Conservation (phyloP, 1,140 invertebrate species). For the Riptortus pedestris region DNA sequence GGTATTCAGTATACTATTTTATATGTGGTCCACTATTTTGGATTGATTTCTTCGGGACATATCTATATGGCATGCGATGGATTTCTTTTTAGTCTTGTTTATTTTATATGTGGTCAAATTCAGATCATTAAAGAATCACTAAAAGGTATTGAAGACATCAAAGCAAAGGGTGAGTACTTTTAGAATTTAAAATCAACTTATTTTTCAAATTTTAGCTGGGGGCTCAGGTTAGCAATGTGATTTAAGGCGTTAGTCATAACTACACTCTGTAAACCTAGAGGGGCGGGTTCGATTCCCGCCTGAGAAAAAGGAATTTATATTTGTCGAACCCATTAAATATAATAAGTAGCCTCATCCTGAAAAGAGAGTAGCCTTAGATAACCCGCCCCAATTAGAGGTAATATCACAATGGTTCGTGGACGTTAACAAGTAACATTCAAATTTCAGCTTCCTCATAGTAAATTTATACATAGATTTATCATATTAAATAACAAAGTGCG, state of each 20-base stretch:
- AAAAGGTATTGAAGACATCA: not conserved
- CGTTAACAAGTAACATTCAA: too few relatives aligned
- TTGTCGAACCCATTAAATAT: not conserved
- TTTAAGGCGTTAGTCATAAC: not conserved
- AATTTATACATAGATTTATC: too few relatives aligned
- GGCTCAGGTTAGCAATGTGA: not conserved
- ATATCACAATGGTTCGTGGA: too few relatives aligned
- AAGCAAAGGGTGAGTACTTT: not conserved
- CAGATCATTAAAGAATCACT: not conserved
- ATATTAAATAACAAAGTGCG: too few relatives aligned
- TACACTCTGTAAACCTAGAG: not conserved
- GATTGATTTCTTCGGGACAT: not conserved
- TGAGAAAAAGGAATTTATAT: not conserved
- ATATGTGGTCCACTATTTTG: not conserved
- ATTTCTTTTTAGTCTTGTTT: constrained; percentile 15
- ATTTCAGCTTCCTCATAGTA: too few relatives aligned
- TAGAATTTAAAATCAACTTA: not conserved
- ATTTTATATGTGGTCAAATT: not conserved
- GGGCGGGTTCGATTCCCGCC: not conserved
- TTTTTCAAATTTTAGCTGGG: not conserved
- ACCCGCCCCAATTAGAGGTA: too few relatives aligned
- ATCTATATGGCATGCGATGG: not conserved
- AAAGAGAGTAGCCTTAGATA: too few relatives aligned
- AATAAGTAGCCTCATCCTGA: too few relatives aligned
- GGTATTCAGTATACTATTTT: not conserved